These are phyloP conservation scores for Trichechus manatus DNA, from an alignment of 2,113 vertebrate species.

Conservation along the genomic window DNA sequence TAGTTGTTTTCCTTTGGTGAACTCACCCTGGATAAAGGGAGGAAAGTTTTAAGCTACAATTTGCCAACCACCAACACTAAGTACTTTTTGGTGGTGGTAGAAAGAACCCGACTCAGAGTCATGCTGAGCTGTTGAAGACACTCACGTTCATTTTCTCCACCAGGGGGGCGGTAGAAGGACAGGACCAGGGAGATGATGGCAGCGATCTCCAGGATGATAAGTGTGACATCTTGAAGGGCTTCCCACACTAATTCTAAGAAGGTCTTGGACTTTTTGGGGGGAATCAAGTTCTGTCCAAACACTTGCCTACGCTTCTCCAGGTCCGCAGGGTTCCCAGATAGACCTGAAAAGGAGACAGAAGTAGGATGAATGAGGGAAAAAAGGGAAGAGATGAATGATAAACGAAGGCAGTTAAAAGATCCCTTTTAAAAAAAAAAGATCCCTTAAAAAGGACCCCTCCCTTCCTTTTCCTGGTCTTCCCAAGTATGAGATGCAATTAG, in stretches of 20 bases:
- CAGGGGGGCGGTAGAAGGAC: constrained; percentile 96
- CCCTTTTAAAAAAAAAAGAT: background rate
- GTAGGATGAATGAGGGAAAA: fast-evolving
- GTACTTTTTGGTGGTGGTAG: background rate
- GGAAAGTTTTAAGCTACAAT: background rate
- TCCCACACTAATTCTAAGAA: constrained; percentile 99
- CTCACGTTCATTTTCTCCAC: constrained; percentile 92
- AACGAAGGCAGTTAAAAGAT: background rate
- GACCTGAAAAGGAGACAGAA: constrained; percentile 86
- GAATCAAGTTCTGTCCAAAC: constrained; percentile 96
- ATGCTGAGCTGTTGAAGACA: background rate
- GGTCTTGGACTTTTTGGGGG: constrained; percentile 97
- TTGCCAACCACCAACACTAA: background rate
- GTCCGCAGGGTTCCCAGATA: constrained; percentile 95
- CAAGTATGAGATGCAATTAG: background rate
- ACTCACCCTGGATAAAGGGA: background rate
- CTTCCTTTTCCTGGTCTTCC: background rate
- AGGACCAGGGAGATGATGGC: constrained; percentile 97
- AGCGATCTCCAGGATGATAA: constrained; percentile 98
- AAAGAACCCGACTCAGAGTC: background rate
- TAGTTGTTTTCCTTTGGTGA: background rate
- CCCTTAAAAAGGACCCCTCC: background rate
- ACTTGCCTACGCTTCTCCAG: constrained; percentile 93
- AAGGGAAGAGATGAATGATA: background rate
- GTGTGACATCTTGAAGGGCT: constrained; percentile 97